Conservation (phyloP, 2,888 invertebrate genomes). For the Dryobotodes eremita region DNA sequence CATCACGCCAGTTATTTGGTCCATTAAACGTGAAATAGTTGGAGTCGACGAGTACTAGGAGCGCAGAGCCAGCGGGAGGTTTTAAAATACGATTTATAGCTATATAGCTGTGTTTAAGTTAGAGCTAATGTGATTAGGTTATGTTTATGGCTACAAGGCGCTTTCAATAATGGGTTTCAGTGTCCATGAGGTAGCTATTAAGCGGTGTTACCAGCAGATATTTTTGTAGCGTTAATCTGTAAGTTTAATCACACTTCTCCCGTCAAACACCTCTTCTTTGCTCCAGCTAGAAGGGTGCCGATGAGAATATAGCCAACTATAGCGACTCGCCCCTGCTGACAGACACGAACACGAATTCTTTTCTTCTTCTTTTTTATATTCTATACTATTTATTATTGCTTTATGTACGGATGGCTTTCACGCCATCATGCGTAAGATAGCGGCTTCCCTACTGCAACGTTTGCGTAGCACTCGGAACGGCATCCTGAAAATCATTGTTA, state of each 20-base stretch:
- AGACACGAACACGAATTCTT: too few relatives aligned
- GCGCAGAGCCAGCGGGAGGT: slow-evolving; percentile 70
- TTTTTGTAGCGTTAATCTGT: background rate
- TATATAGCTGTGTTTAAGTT: slow-evolving; percentile 76
- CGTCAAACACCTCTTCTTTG: background rate
- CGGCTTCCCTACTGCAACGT: too few relatives aligned
- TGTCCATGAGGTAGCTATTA: background rate
- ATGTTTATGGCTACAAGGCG: slow-evolving; percentile 39
- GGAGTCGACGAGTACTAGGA: slow-evolving; percentile 68
- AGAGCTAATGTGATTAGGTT: slow-evolving; percentile 62
- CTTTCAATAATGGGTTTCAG: slow-evolving; percentile 25
- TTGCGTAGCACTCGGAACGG: too few relatives aligned
- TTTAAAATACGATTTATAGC: slow-evolving; percentile 84
- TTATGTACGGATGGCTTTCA: too few relatives aligned
- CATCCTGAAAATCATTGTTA: too few relatives aligned
- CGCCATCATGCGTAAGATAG: too few relatives aligned
- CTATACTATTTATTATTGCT: too few relatives aligned
- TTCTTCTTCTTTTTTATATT: too few relatives aligned
- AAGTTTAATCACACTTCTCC: too few relatives aligned
- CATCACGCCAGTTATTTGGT: slow-evolving; percentile 86
- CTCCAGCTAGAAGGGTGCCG: background rate
- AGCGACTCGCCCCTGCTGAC: too few relatives aligned
- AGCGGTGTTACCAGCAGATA: background rate
- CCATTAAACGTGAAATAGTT: slow-evolving; percentile 89
- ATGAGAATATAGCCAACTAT: background rate